These are phyloP conservation scores for Platynereis dumerilii DNA, from an alignment of 2,888 invertebrate genomes.

Conservation along the genomic window DNA sequence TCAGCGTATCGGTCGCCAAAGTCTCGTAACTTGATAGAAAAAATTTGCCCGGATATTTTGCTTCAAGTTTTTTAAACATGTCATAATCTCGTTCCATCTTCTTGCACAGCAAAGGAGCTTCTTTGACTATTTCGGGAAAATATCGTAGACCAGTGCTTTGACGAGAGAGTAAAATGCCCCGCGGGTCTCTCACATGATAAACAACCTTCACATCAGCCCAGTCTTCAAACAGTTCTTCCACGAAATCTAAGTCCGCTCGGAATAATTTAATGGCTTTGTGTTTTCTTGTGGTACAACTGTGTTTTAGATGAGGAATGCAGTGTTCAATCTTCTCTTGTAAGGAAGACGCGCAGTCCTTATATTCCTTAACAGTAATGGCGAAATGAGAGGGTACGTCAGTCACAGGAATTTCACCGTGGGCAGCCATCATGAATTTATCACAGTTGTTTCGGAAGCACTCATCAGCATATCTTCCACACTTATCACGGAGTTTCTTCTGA, in stretches of 20 bases:
- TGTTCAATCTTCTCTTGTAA: not conserved
- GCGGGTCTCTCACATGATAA: not conserved
- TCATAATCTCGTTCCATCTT: not conserved
- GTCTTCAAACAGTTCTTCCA: not conserved
- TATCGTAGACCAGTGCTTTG: not conserved
- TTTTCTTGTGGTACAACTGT: not conserved
- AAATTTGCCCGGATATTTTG: not conserved
- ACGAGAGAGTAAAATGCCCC: not conserved
- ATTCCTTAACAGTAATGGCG: not conserved
- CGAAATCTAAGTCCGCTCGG: not conserved
- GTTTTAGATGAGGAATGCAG: not conserved
- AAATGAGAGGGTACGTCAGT: not conserved
- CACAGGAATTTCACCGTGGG: not conserved
- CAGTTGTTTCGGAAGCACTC: not conserved
- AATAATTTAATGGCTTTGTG: not conserved
- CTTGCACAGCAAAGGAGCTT: not conserved
- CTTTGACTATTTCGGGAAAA: not conserved
- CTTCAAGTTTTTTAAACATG: not conserved
- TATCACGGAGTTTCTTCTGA: too few species aligned
- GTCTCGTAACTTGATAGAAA: not conserved
- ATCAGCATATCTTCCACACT: too few species aligned
- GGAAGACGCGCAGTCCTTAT: not conserved
- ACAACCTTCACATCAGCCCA: not conserved
- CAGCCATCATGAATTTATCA: too few species aligned
- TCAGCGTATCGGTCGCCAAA: not conserved